Percentiles rank a stretch among this genome's conserved stretches.
phyloP scores from a whole-genome alignment of 2,797 vertebrate genomes.

The Clarias pachynema region DNA sequence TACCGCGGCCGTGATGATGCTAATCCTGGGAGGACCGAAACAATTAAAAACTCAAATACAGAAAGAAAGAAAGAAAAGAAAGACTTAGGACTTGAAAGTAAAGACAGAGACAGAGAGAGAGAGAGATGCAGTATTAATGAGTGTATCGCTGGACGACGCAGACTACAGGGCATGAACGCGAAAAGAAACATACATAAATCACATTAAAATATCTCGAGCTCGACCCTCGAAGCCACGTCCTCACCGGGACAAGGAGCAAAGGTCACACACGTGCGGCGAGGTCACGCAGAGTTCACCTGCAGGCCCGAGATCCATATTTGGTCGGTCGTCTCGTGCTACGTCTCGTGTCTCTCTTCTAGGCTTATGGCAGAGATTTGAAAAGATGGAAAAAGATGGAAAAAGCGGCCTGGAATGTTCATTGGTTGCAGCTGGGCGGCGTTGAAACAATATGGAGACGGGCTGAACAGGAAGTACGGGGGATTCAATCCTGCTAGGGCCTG shows the following conservation, averaged over 20 bases:
- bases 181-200: neutral
- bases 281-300: constrained; percentile 72
- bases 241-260: constrained; percentile 65
- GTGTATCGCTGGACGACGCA: neutral
- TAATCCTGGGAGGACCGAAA: constrained; percentile 49
- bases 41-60: constrained; percentile 66
- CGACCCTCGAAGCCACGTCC: constrained; percentile 61
- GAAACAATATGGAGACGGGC: constrained; percentile 65
- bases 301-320: constrained; percentile 68
- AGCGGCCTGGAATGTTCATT: constrained; percentile 73
- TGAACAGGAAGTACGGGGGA: constrained; percentile 55
- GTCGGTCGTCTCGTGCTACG: constrained; percentile 55
- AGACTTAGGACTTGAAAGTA: neutral
- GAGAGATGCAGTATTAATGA: neutral
- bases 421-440: constrained; percentile 77
- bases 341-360: constrained; percentile 68
- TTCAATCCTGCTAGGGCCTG: constrained; percentile 26
- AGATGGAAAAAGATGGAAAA: constrained; percentile 74
- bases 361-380: constrained; percentile 75
- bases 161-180: constrained; percentile 36
- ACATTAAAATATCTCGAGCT: neutral
- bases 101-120: neutral
- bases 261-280: constrained; percentile 67
- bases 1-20: constrained; percentile 45
- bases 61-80: constrained; percentile 66